Evolutionary conservation across 2,888 invertebrate genomes (phyloP), one percentile per base, ranked within the genome.

Genomic region (Apamea monoglypha): DNA sequence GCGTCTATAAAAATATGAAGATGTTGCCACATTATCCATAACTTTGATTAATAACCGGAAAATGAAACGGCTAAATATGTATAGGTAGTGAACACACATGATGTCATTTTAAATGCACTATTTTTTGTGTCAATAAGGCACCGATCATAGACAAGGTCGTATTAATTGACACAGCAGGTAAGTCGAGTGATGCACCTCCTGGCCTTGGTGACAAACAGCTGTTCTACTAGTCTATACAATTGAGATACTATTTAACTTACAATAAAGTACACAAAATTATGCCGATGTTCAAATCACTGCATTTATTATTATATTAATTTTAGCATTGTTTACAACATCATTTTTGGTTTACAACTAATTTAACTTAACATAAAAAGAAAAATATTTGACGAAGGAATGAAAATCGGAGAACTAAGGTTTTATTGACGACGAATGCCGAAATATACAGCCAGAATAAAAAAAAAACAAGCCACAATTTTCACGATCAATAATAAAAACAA

Each of bases 161-260:
- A 53, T 18, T 77, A 78, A 83, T 88, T 88, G 70, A 80, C 80
- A 79, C 44, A 78, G 85, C 85, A 87, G 66, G 79, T 86, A 87
- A n/a, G 16, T 84, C 73, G 87, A 89, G 85, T 86, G 88, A 76
- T 81, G 73, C 81, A 80, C 74, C 59, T 16, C 16, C 1, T 5
- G 53, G 18, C 80, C 76, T 76, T 82, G 67, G 29, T 47, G 2
- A 36, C 5, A 64, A 61, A 82, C 81, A 81, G 81, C 83, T 81
- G 81, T 81, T 82, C 12, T 44, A 68, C 40, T 74, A 25, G 61
- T 86, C 83, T 81, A 78, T 29, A 56, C 80, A 84, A 78, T 76
- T 80, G 59, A 77, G 47, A 29, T 72, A 59, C 63, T n/a, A 68
- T 69, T 72, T 71, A n/a, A 14, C 61, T 25, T 61, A 36, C 14